Conservation (phyloP, 1,140 invertebrate genomes). For the Microvelia longipes region DNA sequence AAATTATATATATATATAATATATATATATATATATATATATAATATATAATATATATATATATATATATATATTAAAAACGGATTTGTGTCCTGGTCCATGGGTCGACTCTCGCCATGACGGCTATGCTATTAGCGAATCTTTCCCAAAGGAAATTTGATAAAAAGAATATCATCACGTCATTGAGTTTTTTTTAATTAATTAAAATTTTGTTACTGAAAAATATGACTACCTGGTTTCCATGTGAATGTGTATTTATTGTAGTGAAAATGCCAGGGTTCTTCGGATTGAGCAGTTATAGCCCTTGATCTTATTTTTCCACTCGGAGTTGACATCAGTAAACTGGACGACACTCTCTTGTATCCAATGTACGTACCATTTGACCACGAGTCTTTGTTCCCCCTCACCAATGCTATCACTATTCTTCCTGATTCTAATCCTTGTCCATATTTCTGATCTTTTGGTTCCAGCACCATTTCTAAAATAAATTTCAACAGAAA, state of each 20-base stretch:
- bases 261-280: not conserved
- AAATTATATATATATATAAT: too few relatives aligned
- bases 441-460: not conserved
- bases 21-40: too few relatives aligned
- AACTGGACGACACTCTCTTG: not conserved
- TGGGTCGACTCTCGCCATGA: too few relatives aligned
- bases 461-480: not conserved
- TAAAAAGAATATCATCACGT: too few relatives aligned
- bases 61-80: too few relatives aligned
- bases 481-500: too few relatives aligned
- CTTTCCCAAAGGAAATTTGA: too few relatives aligned
- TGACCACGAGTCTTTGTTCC: not conserved
- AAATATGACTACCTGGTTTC: not conserved
- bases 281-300: not conserved
- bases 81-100: too few relatives aligned
- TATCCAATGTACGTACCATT: not conserved
- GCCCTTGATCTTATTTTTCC: not conserved
- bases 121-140: too few relatives aligned
- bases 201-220: too few relatives aligned
- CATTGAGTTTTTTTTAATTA: too few relatives aligned
- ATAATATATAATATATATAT: too few relatives aligned
- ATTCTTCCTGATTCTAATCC: conserved; percentile 2
- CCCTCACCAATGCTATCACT: not conserved
- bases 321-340: not conserved
- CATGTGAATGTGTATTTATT: not conserved